A percentile compares a stretch with the other conserved stretches of the same genome.
These are phyloP conservation scores for Hydriomena furcata DNA, from an alignment of 2,888 invertebrate species.

Conservation along the genomic window DNA sequence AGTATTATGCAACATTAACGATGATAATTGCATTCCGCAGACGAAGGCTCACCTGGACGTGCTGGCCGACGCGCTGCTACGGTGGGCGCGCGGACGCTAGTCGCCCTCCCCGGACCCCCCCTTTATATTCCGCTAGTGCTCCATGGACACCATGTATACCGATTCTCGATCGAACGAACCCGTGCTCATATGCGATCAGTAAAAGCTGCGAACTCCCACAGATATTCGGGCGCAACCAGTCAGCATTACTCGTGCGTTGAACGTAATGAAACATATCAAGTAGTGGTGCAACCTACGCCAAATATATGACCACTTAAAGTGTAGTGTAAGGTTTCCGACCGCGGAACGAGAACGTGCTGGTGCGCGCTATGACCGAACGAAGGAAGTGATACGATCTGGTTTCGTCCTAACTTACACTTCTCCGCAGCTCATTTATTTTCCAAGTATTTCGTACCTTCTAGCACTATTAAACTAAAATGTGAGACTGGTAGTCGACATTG, in stretches of 20 bases:
- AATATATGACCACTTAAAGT: constrained; percentile 73
- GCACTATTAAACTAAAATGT: constrained; percentile 82
- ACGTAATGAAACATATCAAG: constrained; percentile 81
- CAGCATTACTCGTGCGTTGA: constrained; percentile 66
- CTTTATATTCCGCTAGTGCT: constrained; percentile 60
- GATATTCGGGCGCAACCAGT: constrained; percentile 76
- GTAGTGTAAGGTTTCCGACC: constrained; percentile 72
- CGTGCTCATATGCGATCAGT: constrained; percentile 64
- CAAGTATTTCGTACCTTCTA: constrained; percentile 76
- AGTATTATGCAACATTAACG: not conserved
- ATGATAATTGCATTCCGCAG: constrained; percentile 73
- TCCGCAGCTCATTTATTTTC: constrained; percentile 74
- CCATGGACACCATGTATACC: constrained; percentile 58
- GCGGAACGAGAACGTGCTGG: constrained; percentile 51
- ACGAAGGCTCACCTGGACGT: constrained; percentile 98
- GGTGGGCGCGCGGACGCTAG: constrained; percentile 97
- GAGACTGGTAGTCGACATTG: constrained; percentile 83
- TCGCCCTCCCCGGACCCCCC: constrained; percentile 51
- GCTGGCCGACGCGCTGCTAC: constrained; percentile 95
- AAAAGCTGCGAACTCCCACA: constrained; percentile 68
- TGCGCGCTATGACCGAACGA: constrained; percentile 44
- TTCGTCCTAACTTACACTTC: constrained; percentile 69
- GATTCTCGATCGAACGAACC: constrained; percentile 45
- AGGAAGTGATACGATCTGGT: constrained; percentile 68
- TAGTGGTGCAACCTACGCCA: constrained; percentile 75